Conservation (phyloP, 2,888 invertebrate genomes). For the Acronicta alni region DNA sequence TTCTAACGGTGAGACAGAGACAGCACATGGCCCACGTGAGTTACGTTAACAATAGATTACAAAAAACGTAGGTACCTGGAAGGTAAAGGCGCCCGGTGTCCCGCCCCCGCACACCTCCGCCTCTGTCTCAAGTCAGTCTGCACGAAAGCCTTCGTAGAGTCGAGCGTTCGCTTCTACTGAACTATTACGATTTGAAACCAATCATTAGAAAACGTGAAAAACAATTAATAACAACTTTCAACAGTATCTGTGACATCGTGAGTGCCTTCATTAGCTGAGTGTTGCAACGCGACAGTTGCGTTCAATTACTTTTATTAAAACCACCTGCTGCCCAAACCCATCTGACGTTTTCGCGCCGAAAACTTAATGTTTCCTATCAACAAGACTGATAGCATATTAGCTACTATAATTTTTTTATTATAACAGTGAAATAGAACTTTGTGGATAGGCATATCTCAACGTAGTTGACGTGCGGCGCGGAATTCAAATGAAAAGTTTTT, state of each 20-base stretch:
- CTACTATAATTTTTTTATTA: constrained; percentile 22
- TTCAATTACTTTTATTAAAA: constrained; percentile 47
- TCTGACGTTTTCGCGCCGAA: constrained; percentile 82
- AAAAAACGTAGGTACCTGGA: constrained; percentile 85
- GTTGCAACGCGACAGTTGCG: constrained; percentile 68
- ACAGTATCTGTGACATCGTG: constrained; percentile 49
- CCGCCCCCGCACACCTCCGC: constrained; percentile 72
- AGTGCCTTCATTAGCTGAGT: constrained; percentile 63
- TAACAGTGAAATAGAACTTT: constrained; percentile 47
- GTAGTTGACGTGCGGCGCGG: constrained; percentile 61
- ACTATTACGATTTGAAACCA: constrained; percentile 34
- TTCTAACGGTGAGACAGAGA: constrained; percentile 69
- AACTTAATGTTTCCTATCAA: constrained; percentile 46
- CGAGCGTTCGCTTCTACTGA: constrained; percentile 64
- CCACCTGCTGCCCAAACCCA: constrained; percentile 74
- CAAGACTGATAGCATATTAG: constrained; percentile 44
- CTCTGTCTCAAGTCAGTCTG: constrained; percentile 73
- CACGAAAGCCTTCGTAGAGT: constrained; percentile 72
- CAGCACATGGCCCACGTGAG: constrained; percentile 79
- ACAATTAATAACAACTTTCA: constrained; percentile 63
- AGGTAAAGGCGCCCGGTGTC: constrained; percentile 73
- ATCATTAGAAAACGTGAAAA: constrained; percentile 37
- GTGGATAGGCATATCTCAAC: constrained; percentile 67
- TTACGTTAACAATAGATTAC: constrained; percentile 84
- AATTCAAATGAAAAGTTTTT: constrained; percentile 80